phyloP scores from a whole-genome alignment of 1,140 invertebrate species.

The Drosophila novamexicana region DNA sequence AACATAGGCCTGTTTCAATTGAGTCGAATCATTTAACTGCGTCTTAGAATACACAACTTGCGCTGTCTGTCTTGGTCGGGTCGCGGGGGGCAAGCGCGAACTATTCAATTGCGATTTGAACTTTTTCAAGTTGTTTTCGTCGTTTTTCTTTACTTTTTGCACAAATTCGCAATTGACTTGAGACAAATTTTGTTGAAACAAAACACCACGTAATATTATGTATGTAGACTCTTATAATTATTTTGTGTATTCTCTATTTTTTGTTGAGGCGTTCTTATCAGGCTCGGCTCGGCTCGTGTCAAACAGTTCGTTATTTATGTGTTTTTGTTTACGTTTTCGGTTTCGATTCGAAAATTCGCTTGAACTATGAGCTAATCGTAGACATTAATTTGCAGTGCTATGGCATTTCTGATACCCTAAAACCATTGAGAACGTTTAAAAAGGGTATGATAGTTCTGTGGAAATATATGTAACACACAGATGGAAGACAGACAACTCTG shows the following conservation, averaged over 20 bases:
- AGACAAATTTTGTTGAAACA: background rate
- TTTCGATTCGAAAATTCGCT: slow-evolving; percentile 46
- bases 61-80: slow-evolving; percentile 30
- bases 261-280: slow-evolving; percentile 30
- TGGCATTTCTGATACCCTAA: no score
- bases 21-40: slow-evolving; percentile 55
- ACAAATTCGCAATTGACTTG: slow-evolving; percentile 13
- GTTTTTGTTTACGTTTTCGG: slow-evolving; percentile 73
- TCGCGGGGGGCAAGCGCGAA: slow-evolving; percentile 10
- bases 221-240: slow-evolving; percentile 10
- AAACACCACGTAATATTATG: slow-evolving; percentile 29
- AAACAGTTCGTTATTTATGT: slow-evolving; percentile 61
- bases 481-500: no score
- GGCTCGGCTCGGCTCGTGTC: slow-evolving; percentile 38
- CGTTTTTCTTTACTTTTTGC: background rate
- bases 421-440: no score
- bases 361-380: slow-evolving; percentile 53
- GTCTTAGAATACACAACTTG: slow-evolving; percentile 74
- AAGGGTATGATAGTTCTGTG: no score
- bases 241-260: slow-evolving; percentile 24
- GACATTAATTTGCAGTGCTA: slow-evolving; percentile 13
- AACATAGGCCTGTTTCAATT: slow-evolving; percentile 40
- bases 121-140: slow-evolving; percentile 1
- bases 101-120: slow-evolving; percentile 45
- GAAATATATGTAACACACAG: no score